A percentile compares a stretch with the other conserved stretches of the same genome.
Evolutionary conservation across 2,797 vertebrate genomes (phyloP).

Genomic region (Strix occidentalis): DNA sequence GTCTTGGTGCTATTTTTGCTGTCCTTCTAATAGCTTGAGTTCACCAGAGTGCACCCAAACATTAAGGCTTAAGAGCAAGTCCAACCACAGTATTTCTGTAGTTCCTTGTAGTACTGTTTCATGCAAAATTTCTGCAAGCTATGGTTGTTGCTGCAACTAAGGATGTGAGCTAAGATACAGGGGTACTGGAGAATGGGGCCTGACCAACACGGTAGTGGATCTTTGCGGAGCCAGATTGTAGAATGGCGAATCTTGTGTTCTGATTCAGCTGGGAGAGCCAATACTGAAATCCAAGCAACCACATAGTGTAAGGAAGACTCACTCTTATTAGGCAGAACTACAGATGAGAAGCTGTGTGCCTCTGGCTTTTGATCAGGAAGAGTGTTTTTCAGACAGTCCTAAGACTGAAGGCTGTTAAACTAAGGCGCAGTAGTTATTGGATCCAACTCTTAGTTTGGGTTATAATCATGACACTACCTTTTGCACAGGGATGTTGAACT

Average conservation of each 20-base stretch:
- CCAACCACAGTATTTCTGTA: neutral
- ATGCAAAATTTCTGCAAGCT: neutral
- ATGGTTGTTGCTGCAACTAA: neutral
- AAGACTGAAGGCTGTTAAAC: neutral
- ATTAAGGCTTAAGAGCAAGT: neutral
- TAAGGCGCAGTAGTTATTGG: neutral
- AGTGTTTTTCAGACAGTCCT: neutral
- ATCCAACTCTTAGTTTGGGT: neutral
- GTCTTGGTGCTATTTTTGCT: neutral
- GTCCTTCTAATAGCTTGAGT: neutral
- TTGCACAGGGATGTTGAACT: neutral
- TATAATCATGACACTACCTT: neutral
- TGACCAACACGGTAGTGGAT: neutral
- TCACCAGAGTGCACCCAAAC: neutral
- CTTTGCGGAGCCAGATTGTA: neutral
- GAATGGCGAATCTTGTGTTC: neutral
- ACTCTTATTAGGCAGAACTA: neutral
- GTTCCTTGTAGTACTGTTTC: neutral
- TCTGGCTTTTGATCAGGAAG: neutral
- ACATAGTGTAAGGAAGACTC: neutral
- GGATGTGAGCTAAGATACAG: neutral
- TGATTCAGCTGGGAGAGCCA: neutral
- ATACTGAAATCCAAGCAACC: neutral
- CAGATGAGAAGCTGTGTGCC: neutral
- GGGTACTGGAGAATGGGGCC: fast-evolving